A percentile compares a stretch with the other conserved stretches of the same genome.
Conservation (phyloP, 2,113 vertebrate genomes). For the Lycaon pictus region DNA sequence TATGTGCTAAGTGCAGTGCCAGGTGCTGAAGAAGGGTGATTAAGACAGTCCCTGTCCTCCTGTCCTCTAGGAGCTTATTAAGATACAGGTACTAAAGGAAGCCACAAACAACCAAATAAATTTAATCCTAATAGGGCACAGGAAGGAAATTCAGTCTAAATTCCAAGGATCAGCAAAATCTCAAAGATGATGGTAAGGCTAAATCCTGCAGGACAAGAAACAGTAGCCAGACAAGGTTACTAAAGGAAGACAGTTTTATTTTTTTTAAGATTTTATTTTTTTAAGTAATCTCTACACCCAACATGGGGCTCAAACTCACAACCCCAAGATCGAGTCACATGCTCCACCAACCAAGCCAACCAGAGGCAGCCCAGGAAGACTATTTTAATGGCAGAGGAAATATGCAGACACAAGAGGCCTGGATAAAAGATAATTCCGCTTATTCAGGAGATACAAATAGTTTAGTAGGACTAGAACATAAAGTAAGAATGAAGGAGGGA, state of each 20-base stretch:
- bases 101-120: neutral
- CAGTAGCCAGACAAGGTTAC: neutral
- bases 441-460: neutral
- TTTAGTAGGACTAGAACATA: neutral
- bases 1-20: neutral
- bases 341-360: neutral
- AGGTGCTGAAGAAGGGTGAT: neutral
- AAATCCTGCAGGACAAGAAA: neutral
- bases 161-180: conserved; percentile 28
- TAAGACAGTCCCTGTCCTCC: neutral
- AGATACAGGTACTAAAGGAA: conserved; percentile 18
- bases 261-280: neutral
- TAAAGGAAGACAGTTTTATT: neutral
- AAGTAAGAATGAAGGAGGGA: neutral
- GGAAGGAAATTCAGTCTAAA: neutral
- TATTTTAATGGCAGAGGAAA: neutral
- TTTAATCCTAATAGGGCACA: neutral
- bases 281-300: neutral
- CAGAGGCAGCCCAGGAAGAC: neutral
- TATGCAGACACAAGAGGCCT: neutral
- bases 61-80: neutral
- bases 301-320: neutral
- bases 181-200: neutral
- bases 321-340: neutral
- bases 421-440: neutral